Conservation (phyloP, 2,888 invertebrate species). For the Philereme transversata region DNA sequence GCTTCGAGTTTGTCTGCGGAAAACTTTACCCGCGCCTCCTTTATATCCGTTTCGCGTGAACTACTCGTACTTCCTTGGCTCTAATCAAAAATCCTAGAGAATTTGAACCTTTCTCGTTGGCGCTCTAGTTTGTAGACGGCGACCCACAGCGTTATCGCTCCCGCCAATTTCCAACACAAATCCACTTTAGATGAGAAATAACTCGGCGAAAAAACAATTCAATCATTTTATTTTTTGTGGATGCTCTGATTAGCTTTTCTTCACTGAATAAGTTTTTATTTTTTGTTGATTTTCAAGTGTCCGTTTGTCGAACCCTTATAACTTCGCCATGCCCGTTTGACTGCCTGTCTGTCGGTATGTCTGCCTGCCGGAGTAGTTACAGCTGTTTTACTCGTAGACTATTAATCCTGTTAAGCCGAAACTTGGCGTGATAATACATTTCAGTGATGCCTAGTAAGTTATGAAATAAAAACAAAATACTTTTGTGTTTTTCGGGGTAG, state of each 20-base stretch:
- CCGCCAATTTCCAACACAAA: constrained; percentile 38
- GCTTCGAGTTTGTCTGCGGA: constrained; percentile 15
- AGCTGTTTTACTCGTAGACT: too few relatives aligned
- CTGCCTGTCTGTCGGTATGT: too few relatives aligned
- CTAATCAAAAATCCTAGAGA: constrained; percentile 36
- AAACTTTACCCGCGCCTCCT: constrained; percentile 37
- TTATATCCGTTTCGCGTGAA: constrained; percentile 55
- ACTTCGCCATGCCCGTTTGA: too few relatives aligned
- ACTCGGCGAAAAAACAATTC: constrained; percentile 35
- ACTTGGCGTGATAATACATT: too few relatives aligned
- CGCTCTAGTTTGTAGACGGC: constrained; percentile 31
- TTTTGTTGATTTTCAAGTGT: constrained; percentile 24
- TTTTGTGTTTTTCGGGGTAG: too few relatives aligned
- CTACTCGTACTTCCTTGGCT: constrained; percentile 42
- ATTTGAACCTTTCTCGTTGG: constrained; percentile 32
- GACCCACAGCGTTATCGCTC: constrained; percentile 38
- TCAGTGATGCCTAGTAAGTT: too few relatives aligned
- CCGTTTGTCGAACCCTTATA: neutral
- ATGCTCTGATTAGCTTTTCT: constrained; percentile 26
- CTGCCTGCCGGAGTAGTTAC: too few relatives aligned
- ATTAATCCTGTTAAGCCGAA: too few relatives aligned
- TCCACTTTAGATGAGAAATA: constrained; percentile 40
- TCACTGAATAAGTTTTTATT: constrained; percentile 24
- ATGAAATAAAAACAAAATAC: too few relatives aligned
- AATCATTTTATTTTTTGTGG: constrained; percentile 34